phyloP scores from a whole-genome alignment of 2,797 vertebrate genomes.

The Mormyrus proboscirostris region DNA sequence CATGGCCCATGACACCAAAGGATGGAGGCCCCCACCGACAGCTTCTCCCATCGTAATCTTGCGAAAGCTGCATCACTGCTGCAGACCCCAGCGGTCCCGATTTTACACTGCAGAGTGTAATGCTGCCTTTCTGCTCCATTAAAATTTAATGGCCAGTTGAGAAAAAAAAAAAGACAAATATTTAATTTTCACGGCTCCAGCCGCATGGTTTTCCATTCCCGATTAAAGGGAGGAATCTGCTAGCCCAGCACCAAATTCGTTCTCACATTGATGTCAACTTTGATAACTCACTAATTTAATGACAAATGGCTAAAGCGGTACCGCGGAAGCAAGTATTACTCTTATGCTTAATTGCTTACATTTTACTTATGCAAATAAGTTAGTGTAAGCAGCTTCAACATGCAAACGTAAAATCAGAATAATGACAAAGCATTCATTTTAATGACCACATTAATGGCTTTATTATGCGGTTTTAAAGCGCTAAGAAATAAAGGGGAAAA shows the following conservation, averaged over 20 bases:
- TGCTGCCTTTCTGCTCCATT: not conserved
- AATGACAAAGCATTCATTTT: not conserved
- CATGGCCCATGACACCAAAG: not conserved
- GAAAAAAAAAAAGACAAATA: not conserved
- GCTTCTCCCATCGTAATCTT: not conserved
- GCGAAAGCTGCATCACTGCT: no score
- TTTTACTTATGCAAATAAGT: conserved; percentile 11
- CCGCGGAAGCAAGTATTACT: not conserved
- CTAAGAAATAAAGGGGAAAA: not conserved
- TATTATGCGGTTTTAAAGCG: not conserved
- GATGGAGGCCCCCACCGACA: not conserved
- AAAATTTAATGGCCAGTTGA: not conserved
- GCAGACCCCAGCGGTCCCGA: not conserved
- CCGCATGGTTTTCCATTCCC: not conserved
- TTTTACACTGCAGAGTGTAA: not conserved
- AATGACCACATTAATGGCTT: not conserved
- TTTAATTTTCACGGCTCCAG: not conserved
- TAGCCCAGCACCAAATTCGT: not conserved
- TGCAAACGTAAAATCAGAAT: not conserved
- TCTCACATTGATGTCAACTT: conserved; percentile 4
- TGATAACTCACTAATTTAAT: not conserved
- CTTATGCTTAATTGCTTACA: conserved; percentile 4
- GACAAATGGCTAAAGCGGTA: not conserved
- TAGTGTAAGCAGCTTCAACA: not conserved
- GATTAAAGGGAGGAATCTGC: not conserved